Conservation (phyloP, 2,797 vertebrate genomes). For the Knipowitschia caucasica region DNA sequence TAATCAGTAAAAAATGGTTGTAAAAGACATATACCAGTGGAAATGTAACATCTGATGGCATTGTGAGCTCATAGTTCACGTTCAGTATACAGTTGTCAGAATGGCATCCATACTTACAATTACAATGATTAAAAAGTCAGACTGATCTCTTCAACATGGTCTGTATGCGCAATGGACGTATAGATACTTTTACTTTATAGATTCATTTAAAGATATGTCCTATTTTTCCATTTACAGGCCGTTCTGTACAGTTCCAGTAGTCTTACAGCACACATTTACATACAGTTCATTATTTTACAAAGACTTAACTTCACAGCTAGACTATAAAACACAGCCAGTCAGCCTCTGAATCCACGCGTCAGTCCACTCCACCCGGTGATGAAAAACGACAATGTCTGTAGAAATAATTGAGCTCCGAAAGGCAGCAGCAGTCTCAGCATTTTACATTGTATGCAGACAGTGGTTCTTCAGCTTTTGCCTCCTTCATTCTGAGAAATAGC, state of each 20-base stretch:
- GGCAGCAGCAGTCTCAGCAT: slow-evolving; percentile 54
- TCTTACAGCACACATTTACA: slow-evolving; percentile 53
- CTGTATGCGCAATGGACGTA: slow-evolving; percentile 21
- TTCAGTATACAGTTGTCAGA: slow-evolving; percentile 42
- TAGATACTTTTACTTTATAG: slow-evolving; percentile 49
- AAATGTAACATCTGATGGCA: slow-evolving; percentile 47
- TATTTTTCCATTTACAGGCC: slow-evolving; percentile 63
- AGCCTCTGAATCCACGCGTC: slow-evolving; percentile 49
- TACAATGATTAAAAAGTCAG: slow-evolving; percentile 27
- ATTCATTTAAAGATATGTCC: slow-evolving; percentile 57
- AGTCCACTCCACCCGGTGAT: too few species aligned
- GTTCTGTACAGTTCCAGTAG: slow-evolving; percentile 64
- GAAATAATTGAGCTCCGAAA: slow-evolving; percentile 55
- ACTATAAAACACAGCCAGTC: slow-evolving; percentile 73
- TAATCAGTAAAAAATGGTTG: slow-evolving; percentile 57
- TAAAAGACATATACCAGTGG: slow-evolving; percentile 42
- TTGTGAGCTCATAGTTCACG: slow-evolving; percentile 48
- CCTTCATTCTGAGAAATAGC: slow-evolving; percentile 50
- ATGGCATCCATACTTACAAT: slow-evolving; percentile 42
- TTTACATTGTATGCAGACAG: slow-evolving; percentile 33
- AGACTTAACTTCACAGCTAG: slow-evolving; percentile 56
- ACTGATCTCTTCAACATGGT: slow-evolving; percentile 29
- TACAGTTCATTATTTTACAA: slow-evolving; percentile 62
- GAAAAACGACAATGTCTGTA: slow-evolving; percentile 45
- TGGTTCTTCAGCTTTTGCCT: slow-evolving; percentile 27